A percentile compares a stretch with the other conserved stretches of the same genome.
phyloP scores from a whole-genome alignment of 2,797 vertebrate genomes.

The Oreortyx pictus region DNA sequence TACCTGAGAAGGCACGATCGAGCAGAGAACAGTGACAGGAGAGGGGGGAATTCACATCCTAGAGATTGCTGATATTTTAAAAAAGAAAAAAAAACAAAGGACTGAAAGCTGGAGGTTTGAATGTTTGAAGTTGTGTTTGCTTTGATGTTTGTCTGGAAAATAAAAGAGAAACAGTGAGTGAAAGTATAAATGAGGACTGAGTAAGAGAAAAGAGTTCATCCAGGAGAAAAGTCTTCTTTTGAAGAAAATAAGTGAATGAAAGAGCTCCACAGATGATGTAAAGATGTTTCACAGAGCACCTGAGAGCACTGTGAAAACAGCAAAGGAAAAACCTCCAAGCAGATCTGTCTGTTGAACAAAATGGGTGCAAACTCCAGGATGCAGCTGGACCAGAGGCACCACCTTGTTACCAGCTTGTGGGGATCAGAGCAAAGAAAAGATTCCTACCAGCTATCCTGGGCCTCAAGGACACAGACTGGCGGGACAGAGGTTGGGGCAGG shows the following conservation, averaged over 20 bases:
- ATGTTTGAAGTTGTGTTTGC: conserved; percentile 11
- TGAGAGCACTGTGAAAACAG: not conserved
- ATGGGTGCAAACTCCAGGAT: not conserved
- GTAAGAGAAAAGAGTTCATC: not conserved
- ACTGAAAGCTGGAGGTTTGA: not conserved
- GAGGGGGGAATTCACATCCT: not conserved
- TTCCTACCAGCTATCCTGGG: not conserved
- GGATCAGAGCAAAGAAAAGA: not conserved
- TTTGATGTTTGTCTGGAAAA: conserved; percentile 43
- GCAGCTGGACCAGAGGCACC: not conserved
- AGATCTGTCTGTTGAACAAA: not conserved
- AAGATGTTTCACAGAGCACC: not conserved
- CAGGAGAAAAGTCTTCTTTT: not conserved
- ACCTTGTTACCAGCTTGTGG: not conserved
- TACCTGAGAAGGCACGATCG: not conserved
- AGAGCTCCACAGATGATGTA: not conserved
- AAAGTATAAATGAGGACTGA: not conserved
- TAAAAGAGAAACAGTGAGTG: not conserved
- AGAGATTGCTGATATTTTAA: not conserved
- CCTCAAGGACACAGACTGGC: not conserved
- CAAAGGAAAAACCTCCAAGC: not conserved
- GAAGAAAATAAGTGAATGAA: not conserved
- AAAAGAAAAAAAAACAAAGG: not conserved
- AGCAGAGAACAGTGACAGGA: not conserved
- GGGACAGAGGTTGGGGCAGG: not conserved